phyloP scores from a whole-genome alignment of 2,797 vertebrate genomes.

The Limnodromus scolopaceus region DNA sequence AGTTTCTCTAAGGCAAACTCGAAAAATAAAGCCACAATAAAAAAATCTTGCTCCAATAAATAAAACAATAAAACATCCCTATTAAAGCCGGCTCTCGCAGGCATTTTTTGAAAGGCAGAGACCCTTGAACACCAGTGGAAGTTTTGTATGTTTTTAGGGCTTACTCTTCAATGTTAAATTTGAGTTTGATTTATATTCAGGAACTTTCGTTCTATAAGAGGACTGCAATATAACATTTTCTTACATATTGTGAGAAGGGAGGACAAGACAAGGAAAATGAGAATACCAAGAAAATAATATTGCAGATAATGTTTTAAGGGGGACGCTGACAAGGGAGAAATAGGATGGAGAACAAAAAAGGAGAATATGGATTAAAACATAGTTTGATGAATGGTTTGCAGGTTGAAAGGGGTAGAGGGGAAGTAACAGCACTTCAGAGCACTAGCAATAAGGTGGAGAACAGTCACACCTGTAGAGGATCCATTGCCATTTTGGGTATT shows the following conservation, averaged over 20 bases:
- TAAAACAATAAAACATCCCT: not conserved
- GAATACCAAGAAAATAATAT: not conserved
- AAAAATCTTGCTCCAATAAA: not conserved
- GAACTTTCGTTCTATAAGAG: not conserved
- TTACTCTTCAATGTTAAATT: not conserved
- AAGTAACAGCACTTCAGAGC: not conserved
- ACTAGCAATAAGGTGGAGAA: not conserved
- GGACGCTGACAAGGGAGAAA: not conserved
- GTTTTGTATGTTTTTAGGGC: not conserved
- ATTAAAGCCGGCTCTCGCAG: not conserved
- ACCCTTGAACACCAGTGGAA: not conserved
- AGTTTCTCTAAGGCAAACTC: not conserved
- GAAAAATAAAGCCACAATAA: conserved; percentile 3
- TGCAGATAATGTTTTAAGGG: not conserved
- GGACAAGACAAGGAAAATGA: not conserved
- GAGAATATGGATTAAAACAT: not conserved
- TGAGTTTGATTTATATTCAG: not conserved
- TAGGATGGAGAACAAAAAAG: not conserved
- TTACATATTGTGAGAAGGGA: not conserved
- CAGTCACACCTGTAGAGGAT: not conserved
- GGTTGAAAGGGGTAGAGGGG: not conserved
- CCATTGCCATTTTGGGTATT: not conserved
- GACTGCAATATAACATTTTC: not conserved
- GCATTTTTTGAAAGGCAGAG: not conserved
- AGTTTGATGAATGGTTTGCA: not conserved